Evolutionary conservation across 1,140 invertebrate species (phyloP).

Genomic region (Procambarus virginalis): DNA sequence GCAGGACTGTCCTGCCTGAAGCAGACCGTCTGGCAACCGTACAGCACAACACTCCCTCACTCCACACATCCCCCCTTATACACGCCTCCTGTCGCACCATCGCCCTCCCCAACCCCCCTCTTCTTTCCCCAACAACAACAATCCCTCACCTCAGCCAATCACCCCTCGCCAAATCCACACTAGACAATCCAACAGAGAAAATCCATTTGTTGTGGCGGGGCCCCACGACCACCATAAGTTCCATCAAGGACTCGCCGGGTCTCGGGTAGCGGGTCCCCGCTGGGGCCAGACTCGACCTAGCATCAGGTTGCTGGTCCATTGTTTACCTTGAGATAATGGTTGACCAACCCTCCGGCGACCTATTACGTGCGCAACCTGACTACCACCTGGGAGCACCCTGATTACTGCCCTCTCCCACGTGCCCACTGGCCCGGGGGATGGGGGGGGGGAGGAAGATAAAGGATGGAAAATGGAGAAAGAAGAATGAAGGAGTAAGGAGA

Average conservation of each 20-base stretch:
- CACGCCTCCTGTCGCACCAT: too few relatives aligned
- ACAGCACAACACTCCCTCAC: too few relatives aligned
- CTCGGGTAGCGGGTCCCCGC: background rate
- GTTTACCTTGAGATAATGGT: constrained; percentile 45
- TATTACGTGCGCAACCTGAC: constrained; percentile 34
- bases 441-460: background rate
- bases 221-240: background rate
- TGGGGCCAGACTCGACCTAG: constrained; percentile 1
- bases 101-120: background rate
- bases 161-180: background rate
- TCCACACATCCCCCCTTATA: too few relatives aligned
- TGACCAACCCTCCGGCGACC: constrained; percentile 26
- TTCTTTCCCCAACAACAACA: background rate
- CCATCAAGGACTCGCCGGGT: background rate
- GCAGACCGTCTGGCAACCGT: too few relatives aligned
- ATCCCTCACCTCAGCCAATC: background rate
- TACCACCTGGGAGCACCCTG: constrained; percentile 25
- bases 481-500: background rate
- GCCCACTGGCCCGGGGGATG: background rate
- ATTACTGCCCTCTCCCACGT: background rate
- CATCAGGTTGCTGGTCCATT: constrained; percentile 23
- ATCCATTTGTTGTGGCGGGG: background rate
- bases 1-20: too few relatives aligned
- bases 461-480: background rate
- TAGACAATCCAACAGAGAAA: constrained; percentile 14